Evolutionary conservation across 2,888 invertebrate species (phyloP).

Genomic region (Eumacrocentrus americanus): DNA sequence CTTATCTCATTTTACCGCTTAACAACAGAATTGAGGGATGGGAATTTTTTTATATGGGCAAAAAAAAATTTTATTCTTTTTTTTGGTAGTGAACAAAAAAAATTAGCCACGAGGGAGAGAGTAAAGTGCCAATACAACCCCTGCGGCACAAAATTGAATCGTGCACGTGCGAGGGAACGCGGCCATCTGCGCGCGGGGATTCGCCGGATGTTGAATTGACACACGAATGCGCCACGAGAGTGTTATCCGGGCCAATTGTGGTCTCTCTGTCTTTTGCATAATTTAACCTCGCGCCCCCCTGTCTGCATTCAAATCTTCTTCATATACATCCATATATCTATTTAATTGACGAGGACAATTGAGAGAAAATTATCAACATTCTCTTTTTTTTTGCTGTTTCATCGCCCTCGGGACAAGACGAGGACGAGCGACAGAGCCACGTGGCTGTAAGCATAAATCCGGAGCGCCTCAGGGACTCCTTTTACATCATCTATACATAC

Average conservation of each 20-base stretch:
- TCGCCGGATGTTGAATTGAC: conserved; percentile 43
- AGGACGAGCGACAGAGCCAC: conserved; percentile 1
- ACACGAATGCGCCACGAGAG: conserved; percentile 31
- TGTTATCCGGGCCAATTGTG: conserved; percentile 28
- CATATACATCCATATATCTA: not conserved
- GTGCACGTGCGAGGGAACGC: conserved; percentile 41
- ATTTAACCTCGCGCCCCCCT: conserved; percentile 10
- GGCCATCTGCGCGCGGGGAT: conserved; percentile 39
- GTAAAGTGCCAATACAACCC: conserved; percentile 24
- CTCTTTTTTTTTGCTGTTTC: not conserved
- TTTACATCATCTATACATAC: not conserved
- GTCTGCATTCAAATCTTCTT: not conserved
- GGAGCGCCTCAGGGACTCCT: not conserved
- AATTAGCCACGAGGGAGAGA: not conserved
- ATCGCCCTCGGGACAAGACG: conserved; percentile 9
- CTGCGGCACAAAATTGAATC: conserved; percentile 38
- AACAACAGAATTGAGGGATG: no score
- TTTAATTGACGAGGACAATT: conserved; percentile 7
- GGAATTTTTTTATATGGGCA: no score
- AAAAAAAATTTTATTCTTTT: no score
- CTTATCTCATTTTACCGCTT: no score
- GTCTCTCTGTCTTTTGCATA: conserved; percentile 22
- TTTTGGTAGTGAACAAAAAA: not conserved
- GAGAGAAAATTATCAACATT: conserved; percentile 11
- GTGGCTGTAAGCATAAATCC: conserved; percentile 6